These are phyloP conservation scores for Volucella inflata DNA, from an alignment of 2,888 invertebrate species.

Conservation along the genomic window DNA sequence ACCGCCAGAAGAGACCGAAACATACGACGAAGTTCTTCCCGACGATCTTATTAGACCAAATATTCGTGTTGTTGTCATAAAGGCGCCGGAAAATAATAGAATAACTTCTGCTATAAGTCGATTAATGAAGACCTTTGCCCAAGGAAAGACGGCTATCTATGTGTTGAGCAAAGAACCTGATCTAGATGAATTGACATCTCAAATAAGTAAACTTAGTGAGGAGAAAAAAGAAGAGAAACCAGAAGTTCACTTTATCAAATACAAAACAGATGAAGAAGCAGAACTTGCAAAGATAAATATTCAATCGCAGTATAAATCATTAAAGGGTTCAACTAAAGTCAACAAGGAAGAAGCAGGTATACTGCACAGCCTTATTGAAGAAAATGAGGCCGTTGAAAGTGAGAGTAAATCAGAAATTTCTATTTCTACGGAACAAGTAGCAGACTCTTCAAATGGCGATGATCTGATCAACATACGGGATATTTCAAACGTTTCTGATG, in stretches of 20 bases:
- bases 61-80: constrained; percentile 82
- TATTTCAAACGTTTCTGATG: no score
- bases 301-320: constrained; percentile 81
- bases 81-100: constrained; percentile 81
- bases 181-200: constrained; percentile 84
- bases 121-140: constrained; percentile 79
- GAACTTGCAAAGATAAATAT: constrained; percentile 82
- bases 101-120: constrained; percentile 79
- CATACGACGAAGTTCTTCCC: constrained; percentile 25
- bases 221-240: constrained; percentile 81
- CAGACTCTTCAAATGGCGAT: not conserved
- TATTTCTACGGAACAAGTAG: not conserved
- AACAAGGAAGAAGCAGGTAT: constrained; percentile 81
- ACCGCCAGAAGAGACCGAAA: constrained; percentile 31
- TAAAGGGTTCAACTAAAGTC: constrained; percentile 80
- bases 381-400: not conserved
- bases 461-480: not conserved
- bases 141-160: constrained; percentile 79
- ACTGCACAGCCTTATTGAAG: constrained; percentile 76
- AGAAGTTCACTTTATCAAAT: constrained; percentile 84
- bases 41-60: constrained; percentile 77
- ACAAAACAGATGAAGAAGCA: constrained; percentile 82
- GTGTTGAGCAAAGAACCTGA: constrained; percentile 80
- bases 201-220: constrained; percentile 86
- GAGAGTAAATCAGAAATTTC: not conserved